A percentile compares a stretch with the other conserved stretches of the same genome.
Conservation (phyloP, 2,113 vertebrate genomes). For the Echinops telfairi region DNA sequence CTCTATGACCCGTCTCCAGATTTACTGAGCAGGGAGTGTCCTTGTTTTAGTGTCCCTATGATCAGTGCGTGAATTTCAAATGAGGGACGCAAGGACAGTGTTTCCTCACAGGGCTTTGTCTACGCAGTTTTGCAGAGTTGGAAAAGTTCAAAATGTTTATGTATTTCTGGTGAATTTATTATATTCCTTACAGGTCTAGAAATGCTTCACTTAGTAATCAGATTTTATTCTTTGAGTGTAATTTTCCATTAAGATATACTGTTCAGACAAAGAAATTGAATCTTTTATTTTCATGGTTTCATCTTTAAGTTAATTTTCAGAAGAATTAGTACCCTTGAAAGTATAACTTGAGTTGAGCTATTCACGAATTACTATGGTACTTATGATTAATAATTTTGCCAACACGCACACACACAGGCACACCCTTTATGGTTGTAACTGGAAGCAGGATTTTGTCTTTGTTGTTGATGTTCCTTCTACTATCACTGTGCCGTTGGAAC, state of each 20-base stretch:
- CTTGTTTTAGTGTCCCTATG: slow-evolving; percentile 70
- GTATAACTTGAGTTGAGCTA: not conserved
- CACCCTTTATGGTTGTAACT: not conserved
- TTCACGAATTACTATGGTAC: not conserved
- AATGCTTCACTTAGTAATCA: not conserved
- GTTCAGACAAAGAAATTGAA: not conserved
- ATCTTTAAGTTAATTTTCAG: slow-evolving; percentile 7
- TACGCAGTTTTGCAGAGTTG: not conserved
- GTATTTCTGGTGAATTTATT: not conserved
- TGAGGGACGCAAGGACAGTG: slow-evolving; percentile 58
- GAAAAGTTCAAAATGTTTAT: not conserved
- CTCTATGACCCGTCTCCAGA: slow-evolving; percentile 75
- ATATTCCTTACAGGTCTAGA: slow-evolving; percentile 3
- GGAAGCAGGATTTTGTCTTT: not conserved
- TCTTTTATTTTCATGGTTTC: not conserved
- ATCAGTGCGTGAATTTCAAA: slow-evolving; percentile 73
- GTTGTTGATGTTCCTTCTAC: not conserved
- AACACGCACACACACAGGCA: not conserved
- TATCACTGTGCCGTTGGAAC: not conserved
- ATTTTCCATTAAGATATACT: not conserved
- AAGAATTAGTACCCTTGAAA: slow-evolving; percentile 9
- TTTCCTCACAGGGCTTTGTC: slow-evolving; percentile 18
- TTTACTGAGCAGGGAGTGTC: slow-evolving; percentile 76
- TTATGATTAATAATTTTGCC: not conserved
- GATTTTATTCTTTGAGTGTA: not conserved